phyloP scores from a whole-genome alignment of 2,113 vertebrate species.

The Stomatorhinus ivindoensis region DNA sequence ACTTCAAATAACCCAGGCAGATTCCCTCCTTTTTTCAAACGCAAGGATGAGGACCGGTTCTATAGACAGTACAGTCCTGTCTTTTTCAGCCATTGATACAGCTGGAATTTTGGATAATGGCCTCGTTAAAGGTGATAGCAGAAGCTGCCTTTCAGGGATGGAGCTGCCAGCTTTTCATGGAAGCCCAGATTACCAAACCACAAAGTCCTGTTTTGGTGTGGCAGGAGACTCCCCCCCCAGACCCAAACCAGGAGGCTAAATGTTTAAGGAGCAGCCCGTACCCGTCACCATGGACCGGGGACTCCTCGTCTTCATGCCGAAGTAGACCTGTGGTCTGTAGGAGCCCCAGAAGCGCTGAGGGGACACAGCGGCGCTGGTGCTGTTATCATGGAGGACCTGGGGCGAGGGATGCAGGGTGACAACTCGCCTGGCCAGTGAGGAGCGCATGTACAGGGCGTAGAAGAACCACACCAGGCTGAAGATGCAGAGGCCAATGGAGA shows the following conservation, averaged over 20 bases:
- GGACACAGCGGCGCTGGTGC: slow-evolving; percentile 61
- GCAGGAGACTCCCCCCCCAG: background rate
- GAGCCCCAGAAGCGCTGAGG: slow-evolving; percentile 82
- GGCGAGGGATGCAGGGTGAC: slow-evolving; percentile 68
- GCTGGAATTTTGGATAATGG: background rate
- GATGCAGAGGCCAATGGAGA: slow-evolving; percentile 65
- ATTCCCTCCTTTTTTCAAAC: background rate
- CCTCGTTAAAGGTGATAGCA: background rate
- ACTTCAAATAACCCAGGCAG: background rate
- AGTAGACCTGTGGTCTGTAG: slow-evolving; percentile 87
- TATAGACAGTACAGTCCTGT: background rate
- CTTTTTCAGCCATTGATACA: background rate
- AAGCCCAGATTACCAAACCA: background rate
- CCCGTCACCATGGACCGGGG: slow-evolving; percentile 73
- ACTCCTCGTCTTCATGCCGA: slow-evolving; percentile 93
- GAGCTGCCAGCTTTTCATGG: background rate
- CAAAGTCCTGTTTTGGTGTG: background rate
- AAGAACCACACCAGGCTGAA: slow-evolving; percentile 66
- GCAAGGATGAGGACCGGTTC: background rate
- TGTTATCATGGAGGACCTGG: slow-evolving; percentile 57
- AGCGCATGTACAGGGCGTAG: slow-evolving; percentile 63
- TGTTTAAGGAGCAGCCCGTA: slow-evolving; percentile 33
- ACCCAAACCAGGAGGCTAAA: background rate
- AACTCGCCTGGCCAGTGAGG: slow-evolving; percentile 60
- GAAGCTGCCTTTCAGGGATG: background rate